Evolutionary conservation across 2,113 vertebrate species (phyloP).

Genomic region (Dromiciops gliroides): DNA sequence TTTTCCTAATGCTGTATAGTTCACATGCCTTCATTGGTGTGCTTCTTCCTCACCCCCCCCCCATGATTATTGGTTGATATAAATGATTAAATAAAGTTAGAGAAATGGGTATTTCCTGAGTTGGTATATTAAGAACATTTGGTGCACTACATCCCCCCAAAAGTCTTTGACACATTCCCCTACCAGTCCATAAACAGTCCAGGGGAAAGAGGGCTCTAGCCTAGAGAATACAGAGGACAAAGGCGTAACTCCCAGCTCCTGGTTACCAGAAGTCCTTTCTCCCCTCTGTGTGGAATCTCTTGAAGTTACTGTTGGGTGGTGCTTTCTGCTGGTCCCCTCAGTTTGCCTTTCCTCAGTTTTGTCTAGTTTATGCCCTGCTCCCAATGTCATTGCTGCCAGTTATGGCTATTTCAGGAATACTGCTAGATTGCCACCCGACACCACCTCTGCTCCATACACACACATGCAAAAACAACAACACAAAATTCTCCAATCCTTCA

Average conservation of each 20-base stretch:
- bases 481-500: background rate
- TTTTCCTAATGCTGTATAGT: background rate
- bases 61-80: background rate
- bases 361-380: background rate
- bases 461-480: background rate
- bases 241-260: background rate
- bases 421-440: background rate
- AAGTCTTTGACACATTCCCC: background rate
- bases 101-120: background rate
- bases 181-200: background rate
- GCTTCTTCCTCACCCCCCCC: too few relatives aligned
- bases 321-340: background rate
- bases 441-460: background rate
- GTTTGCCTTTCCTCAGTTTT: background rate
- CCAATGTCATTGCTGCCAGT: background rate
- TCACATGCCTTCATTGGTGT: background rate
- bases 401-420: background rate
- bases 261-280: background rate
- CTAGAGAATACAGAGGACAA: background rate
- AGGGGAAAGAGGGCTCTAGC: background rate
- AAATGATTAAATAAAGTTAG: background rate
- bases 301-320: background rate
- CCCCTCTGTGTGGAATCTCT: background rate
- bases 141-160: background rate
- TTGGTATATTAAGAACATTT: background rate